Conservation (phyloP, 2,888 invertebrate genomes). For the Eudiplozoon nipponicum region DNA sequence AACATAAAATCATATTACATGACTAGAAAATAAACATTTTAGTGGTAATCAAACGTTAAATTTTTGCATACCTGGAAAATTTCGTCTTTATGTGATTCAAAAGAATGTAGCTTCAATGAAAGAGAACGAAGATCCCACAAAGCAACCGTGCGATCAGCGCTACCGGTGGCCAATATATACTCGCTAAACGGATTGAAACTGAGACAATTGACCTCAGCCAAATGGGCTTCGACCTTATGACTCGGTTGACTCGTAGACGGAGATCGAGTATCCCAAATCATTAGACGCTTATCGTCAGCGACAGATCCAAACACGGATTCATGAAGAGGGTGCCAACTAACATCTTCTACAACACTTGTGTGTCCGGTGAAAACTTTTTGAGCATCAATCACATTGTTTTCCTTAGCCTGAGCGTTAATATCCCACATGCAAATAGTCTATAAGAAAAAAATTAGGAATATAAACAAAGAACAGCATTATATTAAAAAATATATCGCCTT, state of each 20-base stretch:
- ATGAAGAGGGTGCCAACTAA: slow-evolving; percentile 89
- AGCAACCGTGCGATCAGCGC: slow-evolving; percentile 72
- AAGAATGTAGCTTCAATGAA: slow-evolving; percentile 81
- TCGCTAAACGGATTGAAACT: slow-evolving; percentile 97
- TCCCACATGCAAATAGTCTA: slow-evolving; percentile 90
- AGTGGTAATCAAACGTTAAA: neutral
- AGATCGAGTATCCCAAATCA: slow-evolving; percentile 92
- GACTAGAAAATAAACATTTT: too few relatives aligned
- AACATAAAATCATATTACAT: too few relatives aligned
- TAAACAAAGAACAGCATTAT: too few relatives aligned
- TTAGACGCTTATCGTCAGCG: slow-evolving; percentile 71
- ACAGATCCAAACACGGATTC: slow-evolving; percentile 92
- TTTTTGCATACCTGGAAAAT: slow-evolving; percentile 50
- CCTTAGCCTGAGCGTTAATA: slow-evolving; percentile 72
- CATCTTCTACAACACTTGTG: slow-evolving; percentile 78
- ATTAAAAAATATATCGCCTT: slow-evolving; percentile 4
- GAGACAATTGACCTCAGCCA: slow-evolving; percentile 89
- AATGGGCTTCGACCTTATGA: slow-evolving; percentile 90
- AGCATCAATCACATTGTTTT: slow-evolving; percentile 59
- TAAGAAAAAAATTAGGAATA: too few relatives aligned
- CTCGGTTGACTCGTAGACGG: slow-evolving; percentile 81
- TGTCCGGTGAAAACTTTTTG: slow-evolving; percentile 91
- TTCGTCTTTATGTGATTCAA: slow-evolving; percentile 97
- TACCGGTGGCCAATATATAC: slow-evolving; percentile 85
- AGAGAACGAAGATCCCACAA: slow-evolving; percentile 88